Percentiles rank a stretch among this genome's conserved stretches.
phyloP scores from a whole-genome alignment of 2,797 vertebrate genomes.

The Heliangelus exortis region DNA sequence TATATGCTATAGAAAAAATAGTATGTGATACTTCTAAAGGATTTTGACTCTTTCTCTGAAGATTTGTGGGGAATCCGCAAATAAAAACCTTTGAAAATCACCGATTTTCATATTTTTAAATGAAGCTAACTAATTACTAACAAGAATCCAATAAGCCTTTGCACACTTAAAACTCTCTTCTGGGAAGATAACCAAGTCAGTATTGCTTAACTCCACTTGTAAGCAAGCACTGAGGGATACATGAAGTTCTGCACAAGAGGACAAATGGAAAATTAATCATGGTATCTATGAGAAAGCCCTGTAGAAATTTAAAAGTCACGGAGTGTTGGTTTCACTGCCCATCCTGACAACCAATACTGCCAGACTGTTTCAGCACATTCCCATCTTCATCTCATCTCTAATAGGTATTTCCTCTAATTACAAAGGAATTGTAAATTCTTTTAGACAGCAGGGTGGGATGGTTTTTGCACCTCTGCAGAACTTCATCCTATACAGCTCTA shows the following conservation, averaged over 20 bases:
- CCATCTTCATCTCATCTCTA: background rate
- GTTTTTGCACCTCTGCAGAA: background rate
- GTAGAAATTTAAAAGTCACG: background rate
- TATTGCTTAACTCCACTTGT: background rate
- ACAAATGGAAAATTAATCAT: constrained; percentile 29
- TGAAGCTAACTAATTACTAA: background rate
- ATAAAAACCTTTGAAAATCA: background rate
- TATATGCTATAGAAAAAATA: background rate
- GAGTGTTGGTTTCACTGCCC: background rate
- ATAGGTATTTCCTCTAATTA: background rate
- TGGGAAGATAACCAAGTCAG: background rate
- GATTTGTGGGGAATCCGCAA: background rate
- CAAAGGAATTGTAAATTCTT: background rate
- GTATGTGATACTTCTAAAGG: background rate
- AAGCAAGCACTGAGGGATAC: background rate
- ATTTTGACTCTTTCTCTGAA: background rate
- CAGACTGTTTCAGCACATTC: background rate
- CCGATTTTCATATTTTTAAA: background rate
- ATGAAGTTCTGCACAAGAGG: background rate
- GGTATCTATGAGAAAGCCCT: background rate
- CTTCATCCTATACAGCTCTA: background rate
- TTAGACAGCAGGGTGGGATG: background rate
- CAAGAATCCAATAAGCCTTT: background rate
- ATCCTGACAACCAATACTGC: background rate
- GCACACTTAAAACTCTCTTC: background rate